phyloP scores from a whole-genome alignment of 2,797 vertebrate genomes.

The Pygocentrus nattereri region DNA sequence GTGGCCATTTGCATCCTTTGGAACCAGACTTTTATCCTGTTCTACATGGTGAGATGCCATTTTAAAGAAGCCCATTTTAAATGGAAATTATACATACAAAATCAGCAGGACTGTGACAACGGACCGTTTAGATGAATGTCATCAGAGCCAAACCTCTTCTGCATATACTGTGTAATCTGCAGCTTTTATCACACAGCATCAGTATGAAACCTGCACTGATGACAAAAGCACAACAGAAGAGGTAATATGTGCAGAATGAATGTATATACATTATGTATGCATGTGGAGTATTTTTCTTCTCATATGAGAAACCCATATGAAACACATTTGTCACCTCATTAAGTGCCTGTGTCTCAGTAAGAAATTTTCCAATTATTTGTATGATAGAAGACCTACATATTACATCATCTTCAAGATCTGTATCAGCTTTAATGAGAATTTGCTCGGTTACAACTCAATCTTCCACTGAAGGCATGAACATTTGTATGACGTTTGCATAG shows the following conservation, averaged over 20 bases:
- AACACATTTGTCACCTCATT: slow-evolving; percentile 65
- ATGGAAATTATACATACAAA: not conserved
- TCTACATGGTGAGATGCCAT: not conserved
- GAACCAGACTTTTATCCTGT: not conserved
- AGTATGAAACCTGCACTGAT: slow-evolving; percentile 16
- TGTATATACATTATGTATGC: slow-evolving; percentile 54
- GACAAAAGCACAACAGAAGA: slow-evolving; percentile 57
- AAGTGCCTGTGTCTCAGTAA: slow-evolving; percentile 77
- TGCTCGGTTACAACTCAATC: not conserved
- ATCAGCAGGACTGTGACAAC: not conserved
- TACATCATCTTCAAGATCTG: not conserved
- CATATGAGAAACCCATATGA: slow-evolving; percentile 13
- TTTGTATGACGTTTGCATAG: not conserved
- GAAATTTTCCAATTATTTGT: slow-evolving; percentile 43
- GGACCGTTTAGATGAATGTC: slow-evolving; percentile 3
- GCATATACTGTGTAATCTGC: not conserved
- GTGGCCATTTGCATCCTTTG: not conserved
- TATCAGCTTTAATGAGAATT: not conserved
- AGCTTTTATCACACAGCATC: slow-evolving; percentile 1
- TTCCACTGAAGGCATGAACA: not conserved
- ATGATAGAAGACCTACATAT: not conserved
- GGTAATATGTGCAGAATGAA: slow-evolving; percentile 46
- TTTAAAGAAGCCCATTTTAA: not conserved
- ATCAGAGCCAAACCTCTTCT: slow-evolving; percentile 6
- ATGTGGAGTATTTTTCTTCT: slow-evolving; percentile 50